Evolutionary conservation across 2,888 invertebrate species (phyloP).

Genomic region (Allygus modestus): DNA sequence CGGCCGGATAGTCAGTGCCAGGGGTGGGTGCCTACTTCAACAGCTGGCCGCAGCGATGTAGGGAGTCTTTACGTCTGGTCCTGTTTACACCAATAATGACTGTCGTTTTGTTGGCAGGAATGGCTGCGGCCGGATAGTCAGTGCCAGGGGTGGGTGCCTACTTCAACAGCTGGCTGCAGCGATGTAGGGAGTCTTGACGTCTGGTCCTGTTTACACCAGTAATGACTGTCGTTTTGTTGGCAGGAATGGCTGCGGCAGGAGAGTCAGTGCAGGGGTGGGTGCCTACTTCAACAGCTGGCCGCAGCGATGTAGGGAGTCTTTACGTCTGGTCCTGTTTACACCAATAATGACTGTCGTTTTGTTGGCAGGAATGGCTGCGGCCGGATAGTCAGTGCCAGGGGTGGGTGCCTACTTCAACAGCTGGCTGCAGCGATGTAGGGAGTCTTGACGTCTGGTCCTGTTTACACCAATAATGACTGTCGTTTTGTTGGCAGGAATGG

Average conservation of each 20-base stretch:
- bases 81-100: no score
- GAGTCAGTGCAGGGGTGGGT: conserved; percentile 67
- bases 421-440: conserved; percentile 79
- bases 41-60: conserved; percentile 80
- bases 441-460: no score
- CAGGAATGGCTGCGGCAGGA: conserved; percentile 63
- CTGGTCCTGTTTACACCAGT: neutral
- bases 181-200: conserved; percentile 85
- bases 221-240: neutral
- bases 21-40: conserved; percentile 72
- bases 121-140: conserved; percentile 65
- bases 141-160: conserved; percentile 67
- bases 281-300: conserved; percentile 78
- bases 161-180: conserved; percentile 80
- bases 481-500: conserved; percentile 58
- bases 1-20: conserved; percentile 65
- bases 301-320: conserved; percentile 90
- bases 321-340: no score
- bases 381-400: conserved; percentile 65
- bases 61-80: no score
- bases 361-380: conserved; percentile 51
- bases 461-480: no score
- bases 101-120: no score
- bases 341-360: no score
- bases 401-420: conserved; percentile 73